These are phyloP conservation scores for Rugalucina vietnamica DNA, from an alignment of 2,888 invertebrate genomes.

Conservation along the genomic window DNA sequence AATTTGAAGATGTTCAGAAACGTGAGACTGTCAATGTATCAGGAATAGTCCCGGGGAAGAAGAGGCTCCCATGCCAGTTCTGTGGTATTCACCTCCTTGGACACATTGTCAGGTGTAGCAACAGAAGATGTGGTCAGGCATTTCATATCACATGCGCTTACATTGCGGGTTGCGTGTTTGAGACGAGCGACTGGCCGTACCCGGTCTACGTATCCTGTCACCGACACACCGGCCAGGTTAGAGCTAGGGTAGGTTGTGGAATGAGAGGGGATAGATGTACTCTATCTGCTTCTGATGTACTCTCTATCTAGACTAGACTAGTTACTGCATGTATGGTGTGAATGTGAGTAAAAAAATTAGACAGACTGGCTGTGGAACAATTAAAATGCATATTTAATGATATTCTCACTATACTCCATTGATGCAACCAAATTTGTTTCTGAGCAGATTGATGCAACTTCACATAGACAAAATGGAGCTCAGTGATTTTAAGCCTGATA, in stretches of 20 bases:
- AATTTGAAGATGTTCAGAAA: slow-evolving; percentile 79
- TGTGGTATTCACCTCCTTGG: slow-evolving; percentile 65
- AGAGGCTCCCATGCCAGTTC: slow-evolving; percentile 78
- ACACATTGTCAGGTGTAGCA: slow-evolving; percentile 85
- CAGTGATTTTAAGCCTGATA: too few relatives aligned
- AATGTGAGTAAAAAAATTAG: too few relatives aligned
- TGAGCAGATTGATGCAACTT: too few relatives aligned
- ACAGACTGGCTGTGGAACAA: too few relatives aligned
- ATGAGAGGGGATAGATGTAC: too few relatives aligned
- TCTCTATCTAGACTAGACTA: too few relatives aligned
- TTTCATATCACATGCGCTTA: slow-evolving; percentile 88
- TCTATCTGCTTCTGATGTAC: too few relatives aligned
- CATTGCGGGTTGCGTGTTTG: slow-evolving; percentile 85
- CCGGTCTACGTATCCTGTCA: slow-evolving; percentile 83
- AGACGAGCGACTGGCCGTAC: slow-evolving; percentile 83
- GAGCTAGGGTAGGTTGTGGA: slow-evolving; percentile 65
- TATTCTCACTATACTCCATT: too few relatives aligned
- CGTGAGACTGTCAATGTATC: slow-evolving; percentile 81
- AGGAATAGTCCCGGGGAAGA: slow-evolving; percentile 9
- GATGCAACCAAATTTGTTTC: too few relatives aligned
- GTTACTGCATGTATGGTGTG: too few relatives aligned
- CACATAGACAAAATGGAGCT: too few relatives aligned
- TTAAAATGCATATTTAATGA: too few relatives aligned
- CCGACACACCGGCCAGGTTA: slow-evolving; percentile 76
- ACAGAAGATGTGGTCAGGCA: slow-evolving; percentile 84